Percentiles rank a stretch among this genome's conserved stretches.
phyloP scores from a whole-genome alignment of 2,113 vertebrate genomes.

The Columba janthina region DNA sequence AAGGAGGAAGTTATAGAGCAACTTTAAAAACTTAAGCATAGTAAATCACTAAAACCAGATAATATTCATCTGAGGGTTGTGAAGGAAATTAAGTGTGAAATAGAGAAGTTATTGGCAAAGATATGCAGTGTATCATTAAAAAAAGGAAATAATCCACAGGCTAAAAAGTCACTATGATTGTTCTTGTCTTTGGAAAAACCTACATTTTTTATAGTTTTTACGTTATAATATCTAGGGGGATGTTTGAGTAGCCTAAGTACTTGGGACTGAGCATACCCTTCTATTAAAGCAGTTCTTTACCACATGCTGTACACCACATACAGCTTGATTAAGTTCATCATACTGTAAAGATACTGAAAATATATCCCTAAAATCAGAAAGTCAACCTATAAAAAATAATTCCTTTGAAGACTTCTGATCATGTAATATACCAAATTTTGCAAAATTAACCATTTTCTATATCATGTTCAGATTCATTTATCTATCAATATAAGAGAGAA shows the following conservation, averaged over 20 bases:
- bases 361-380: not conserved
- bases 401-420: not conserved
- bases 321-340: not conserved
- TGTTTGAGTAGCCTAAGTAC: not conserved
- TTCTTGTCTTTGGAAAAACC: not conserved
- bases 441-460: not conserved
- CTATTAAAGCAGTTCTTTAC: not conserved
- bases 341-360: not conserved
- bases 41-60: conserved; percentile 36
- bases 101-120: conserved; percentile 13
- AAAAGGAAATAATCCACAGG: not conserved
- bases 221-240: not conserved
- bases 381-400: not conserved
- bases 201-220: not conserved
- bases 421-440: not conserved
- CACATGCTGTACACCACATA: not conserved
- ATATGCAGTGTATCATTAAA: not conserved
- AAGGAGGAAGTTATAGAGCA: conserved; percentile 38
- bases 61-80: conserved; percentile 19
- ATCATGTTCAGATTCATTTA: not conserved
- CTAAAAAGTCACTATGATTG: not conserved
- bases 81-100: conserved; percentile 53
- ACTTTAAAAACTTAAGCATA: conserved; percentile 41
- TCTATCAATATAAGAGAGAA: not conserved
- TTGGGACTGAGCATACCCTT: not conserved